Evolutionary conservation across 2,888 invertebrate species (phyloP).

Genomic region (Watsonalla cultraria): DNA sequence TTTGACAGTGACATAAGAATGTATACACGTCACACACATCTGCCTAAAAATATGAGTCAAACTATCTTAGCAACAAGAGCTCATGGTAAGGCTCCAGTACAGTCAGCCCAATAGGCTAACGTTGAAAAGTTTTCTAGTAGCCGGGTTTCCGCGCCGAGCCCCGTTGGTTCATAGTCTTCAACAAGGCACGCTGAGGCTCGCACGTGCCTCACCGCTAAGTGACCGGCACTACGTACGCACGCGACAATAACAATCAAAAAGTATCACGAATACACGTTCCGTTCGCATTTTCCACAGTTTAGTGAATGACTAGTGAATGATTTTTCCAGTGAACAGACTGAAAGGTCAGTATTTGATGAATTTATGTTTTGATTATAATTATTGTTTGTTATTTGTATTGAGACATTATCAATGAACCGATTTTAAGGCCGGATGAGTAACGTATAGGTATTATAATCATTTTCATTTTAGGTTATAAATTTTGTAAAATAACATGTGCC

Average conservation of each 20-base stretch:
- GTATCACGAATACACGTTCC: not conserved
- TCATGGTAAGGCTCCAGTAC: not conserved
- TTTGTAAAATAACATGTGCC: not conserved
- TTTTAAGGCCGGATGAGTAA: slow-evolving; percentile 14
- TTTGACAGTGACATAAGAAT: no score
- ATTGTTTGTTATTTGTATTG: not conserved
- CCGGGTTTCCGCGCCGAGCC: slow-evolving; percentile 28
- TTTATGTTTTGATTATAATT: slow-evolving; percentile 11
- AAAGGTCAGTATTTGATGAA: slow-evolving; percentile 51
- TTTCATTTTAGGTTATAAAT: not conserved
- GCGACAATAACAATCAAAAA: slow-evolving; percentile 11
- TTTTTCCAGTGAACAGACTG: slow-evolving; percentile 46
- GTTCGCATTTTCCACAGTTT: slow-evolving; percentile 14
- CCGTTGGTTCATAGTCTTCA: slow-evolving; percentile 52
- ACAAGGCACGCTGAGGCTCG: slow-evolving; percentile 37
- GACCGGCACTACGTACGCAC: slow-evolving; percentile 6
- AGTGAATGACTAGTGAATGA: slow-evolving; percentile 53
- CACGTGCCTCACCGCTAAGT: slow-evolving; percentile 35
- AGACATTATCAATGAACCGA: not conserved
- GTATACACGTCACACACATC: no score
- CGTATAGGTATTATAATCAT: slow-evolving; percentile 17
- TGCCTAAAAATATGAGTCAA: no score
- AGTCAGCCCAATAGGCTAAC: slow-evolving; percentile 9
- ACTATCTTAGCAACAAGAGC: no score
- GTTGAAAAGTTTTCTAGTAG: slow-evolving; percentile 40